Percentiles rank a stretch among this genome's conserved stretches.
phyloP scores from a whole-genome alignment of 2,113 vertebrate genomes.

The Rhodinocichla rosea region DNA sequence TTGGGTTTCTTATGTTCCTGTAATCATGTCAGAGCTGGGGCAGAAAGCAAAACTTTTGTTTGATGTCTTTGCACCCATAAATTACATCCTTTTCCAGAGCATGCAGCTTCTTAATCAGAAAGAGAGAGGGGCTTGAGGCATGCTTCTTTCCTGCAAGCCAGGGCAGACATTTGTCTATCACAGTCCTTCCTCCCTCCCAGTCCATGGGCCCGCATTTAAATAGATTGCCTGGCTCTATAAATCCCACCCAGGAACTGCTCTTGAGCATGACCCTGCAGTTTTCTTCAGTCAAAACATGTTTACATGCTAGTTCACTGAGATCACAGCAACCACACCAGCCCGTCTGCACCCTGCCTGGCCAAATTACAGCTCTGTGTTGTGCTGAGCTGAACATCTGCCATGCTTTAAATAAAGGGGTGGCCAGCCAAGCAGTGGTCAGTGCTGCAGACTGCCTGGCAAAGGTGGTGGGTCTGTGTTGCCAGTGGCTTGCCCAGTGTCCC shows the following conservation, averaged over 20 bases:
- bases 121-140: background rate
- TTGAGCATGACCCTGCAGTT: background rate
- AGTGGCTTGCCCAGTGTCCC: background rate
- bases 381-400: background rate
- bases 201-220: background rate
- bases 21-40: background rate
- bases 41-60: background rate
- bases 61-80: background rate
- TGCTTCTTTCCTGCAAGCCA: background rate
- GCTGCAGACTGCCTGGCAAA: background rate
- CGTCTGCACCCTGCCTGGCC: background rate
- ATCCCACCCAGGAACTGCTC: constrained; percentile 18
- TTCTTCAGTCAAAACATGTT: constrained; percentile 38
- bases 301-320: constrained; percentile 9
- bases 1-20: background rate
- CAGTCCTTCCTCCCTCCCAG: background rate
- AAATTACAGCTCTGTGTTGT: background rate
- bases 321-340: background rate
- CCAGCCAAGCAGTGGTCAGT: background rate
- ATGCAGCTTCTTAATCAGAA: background rate
- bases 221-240: background rate
- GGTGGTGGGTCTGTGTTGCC: background rate
- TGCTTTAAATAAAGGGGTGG: background rate
- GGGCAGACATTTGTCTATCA: background rate
- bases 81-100: background rate